Evolutionary conservation across 2,113 vertebrate species (phyloP).

Genomic region (Pygoscelis antarcticus): DNA sequence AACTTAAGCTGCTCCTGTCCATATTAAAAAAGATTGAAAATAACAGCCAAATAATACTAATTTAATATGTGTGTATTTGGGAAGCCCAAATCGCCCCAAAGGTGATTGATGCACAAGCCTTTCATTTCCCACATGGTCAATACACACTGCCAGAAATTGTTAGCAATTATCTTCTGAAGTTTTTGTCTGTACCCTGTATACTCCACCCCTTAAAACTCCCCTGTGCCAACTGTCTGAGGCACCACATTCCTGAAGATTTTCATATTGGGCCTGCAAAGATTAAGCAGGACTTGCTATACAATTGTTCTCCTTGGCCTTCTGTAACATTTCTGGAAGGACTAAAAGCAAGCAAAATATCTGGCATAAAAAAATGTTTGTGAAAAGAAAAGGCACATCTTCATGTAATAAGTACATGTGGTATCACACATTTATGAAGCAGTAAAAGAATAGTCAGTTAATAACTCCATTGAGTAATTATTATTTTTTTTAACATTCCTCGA

Average conservation of each 20-base stretch:
- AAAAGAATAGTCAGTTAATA: not conserved
- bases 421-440: not conserved
- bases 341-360: not conserved
- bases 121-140: not conserved
- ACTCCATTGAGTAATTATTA: not conserved
- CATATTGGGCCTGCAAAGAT: not conserved
- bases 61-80: not conserved
- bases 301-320: not conserved
- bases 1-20: rapidly evolving
- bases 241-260: not conserved
- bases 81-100: not conserved
- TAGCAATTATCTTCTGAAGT: not conserved
- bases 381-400: not conserved
- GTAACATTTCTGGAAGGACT: not conserved
- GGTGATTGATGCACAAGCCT: not conserved
- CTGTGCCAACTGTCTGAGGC: rapidly evolving
- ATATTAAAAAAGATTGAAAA: not conserved
- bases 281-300: not conserved
- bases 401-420: rapidly evolving
- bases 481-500: not conserved
- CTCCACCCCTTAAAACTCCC: not conserved
- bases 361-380: not conserved
- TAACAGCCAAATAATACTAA: not conserved
- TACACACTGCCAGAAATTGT: not conserved
- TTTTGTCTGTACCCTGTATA: not conserved